Conservation (phyloP, 1,140 invertebrate genomes). For the Euborellia annulipes region DNA sequence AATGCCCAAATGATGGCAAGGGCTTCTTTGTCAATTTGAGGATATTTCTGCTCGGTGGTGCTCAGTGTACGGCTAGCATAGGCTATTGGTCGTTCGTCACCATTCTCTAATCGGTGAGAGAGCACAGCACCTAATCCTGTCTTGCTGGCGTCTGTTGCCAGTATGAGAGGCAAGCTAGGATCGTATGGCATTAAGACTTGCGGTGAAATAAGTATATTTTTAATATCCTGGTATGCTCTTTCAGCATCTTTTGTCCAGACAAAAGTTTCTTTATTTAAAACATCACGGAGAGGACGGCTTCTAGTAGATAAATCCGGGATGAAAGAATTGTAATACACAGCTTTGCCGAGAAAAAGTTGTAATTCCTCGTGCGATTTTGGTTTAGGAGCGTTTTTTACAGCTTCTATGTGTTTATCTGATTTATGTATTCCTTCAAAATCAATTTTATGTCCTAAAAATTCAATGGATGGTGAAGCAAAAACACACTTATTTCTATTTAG, state of each 20-base stretch:
- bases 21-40: slow-evolving; percentile 2
- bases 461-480: slow-evolving; percentile 15
- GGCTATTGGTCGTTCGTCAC: not conserved
- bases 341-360: slow-evolving; percentile 11
- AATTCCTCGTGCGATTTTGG: slow-evolving; percentile 23
- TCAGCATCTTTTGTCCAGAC: slow-evolving; percentile 12
- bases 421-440: slow-evolving; percentile 9
- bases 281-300: not conserved
- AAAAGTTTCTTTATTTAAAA: not conserved
- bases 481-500: slow-evolving; percentile 17
- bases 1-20: not conserved
- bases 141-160: slow-evolving; percentile 1
- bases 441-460: slow-evolving; percentile 17
- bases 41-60: slow-evolving; percentile 7
- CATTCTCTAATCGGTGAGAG: not conserved
- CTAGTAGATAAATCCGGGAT: slow-evolving; percentile 6
- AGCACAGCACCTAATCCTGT: slow-evolving; percentile 3
- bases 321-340: slow-evolving; percentile 5
- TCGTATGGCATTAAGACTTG: slow-evolving; percentile 22
- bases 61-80: not conserved
- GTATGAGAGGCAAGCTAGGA: slow-evolving; percentile 20
- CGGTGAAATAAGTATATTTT: slow-evolving; percentile 17
- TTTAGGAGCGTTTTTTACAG: slow-evolving; percentile 22
- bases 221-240: slow-evolving; percentile 14
- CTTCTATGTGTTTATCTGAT: slow-evolving; percentile 14